These are phyloP conservation scores for Drosophila sp. DNA, from an alignment of 1,140 invertebrate species.

Conservation along the genomic window DNA sequence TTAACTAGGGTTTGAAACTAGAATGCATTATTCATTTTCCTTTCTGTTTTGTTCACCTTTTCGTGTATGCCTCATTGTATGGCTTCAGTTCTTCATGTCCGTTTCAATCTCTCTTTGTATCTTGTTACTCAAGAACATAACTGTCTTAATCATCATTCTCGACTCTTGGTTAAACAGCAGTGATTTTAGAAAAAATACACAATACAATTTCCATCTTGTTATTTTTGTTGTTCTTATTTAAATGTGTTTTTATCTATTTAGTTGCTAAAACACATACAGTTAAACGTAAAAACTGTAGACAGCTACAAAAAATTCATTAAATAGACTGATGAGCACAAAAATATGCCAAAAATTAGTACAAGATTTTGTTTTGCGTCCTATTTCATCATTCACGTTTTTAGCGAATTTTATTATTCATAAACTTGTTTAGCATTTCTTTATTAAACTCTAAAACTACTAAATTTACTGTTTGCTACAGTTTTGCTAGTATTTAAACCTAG, in stretches of 20 bases:
- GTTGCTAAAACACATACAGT: constrained; percentile 67
- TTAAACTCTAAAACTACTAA: constrained; percentile 62
- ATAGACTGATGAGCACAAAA: constrained; percentile 82
- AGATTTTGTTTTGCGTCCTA: constrained; percentile 41
- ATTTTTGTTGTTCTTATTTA: constrained; percentile 47
- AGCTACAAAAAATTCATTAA: constrained; percentile 79
- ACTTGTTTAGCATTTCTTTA: constrained; percentile 12
- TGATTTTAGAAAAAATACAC: constrained; percentile 60
- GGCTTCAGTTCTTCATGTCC: constrained; percentile 25
- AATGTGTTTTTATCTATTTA: constrained; percentile 36
- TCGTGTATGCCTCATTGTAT: constrained; percentile 62
- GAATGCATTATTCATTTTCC: constrained; percentile 54
- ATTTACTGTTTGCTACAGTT: constrained; percentile 62
- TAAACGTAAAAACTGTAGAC: constrained; percentile 81
- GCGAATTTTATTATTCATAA: not conserved
- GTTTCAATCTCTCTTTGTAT: constrained; percentile 19
- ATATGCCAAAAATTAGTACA: constrained; percentile 81
- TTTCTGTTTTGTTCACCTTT: constrained; percentile 38
- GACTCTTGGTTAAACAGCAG: constrained; percentile 25
- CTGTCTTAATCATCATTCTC: constrained; percentile 20
- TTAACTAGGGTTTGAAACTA: constrained; percentile 54
- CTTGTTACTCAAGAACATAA: constrained; percentile 9
- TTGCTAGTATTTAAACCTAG: constrained; percentile 67
- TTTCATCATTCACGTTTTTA: constrained; percentile 17
- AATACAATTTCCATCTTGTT: constrained; percentile 37